phyloP scores from a whole-genome alignment of 2,113 vertebrate species.

The Rhinogobius similis region DNA sequence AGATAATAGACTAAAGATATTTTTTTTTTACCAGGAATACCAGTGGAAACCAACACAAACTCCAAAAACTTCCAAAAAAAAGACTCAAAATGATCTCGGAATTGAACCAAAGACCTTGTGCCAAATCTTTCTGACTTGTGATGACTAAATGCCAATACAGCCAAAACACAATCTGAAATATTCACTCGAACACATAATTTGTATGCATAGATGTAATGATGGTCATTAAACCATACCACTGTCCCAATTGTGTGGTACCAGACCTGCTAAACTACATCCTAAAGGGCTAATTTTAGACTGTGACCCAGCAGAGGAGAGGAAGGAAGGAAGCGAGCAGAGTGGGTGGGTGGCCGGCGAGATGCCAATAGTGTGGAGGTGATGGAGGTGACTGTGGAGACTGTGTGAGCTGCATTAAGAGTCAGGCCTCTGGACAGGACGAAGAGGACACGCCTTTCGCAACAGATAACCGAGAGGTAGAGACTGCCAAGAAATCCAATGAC shows the following conservation, averaged over 20 bases:
- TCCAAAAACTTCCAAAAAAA: background rate
- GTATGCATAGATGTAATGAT: no score
- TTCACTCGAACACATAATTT: no score
- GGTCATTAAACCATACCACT: background rate
- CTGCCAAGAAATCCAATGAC: constrained; percentile 58
- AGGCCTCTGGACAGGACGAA: constrained; percentile 47
- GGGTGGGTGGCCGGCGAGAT: constrained; percentile 34
- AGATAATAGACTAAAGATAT: background rate
- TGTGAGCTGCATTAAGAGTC: constrained; percentile 22
- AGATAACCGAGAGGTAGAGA: constrained; percentile 47
- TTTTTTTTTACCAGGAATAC: background rate
- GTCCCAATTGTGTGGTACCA: background rate
- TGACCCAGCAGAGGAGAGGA: constrained; percentile 28
- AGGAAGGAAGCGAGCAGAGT: constrained; percentile 24
- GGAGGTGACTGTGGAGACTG: constrained; percentile 50
- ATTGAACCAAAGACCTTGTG: background rate
- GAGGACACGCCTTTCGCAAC: constrained; percentile 48
- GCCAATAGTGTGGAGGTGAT: constrained; percentile 61
- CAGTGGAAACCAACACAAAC: background rate
- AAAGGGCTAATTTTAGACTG: constrained; percentile 48
- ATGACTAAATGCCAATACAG: no score
- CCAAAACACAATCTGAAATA: no score
- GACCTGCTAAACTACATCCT: constrained; percentile 26
- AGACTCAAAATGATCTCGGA: background rate
- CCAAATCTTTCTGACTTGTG: background rate